Base-by-base conservation (phyloP, 2,888 invertebrate genomes). In the Erynnis tages region DNA sequence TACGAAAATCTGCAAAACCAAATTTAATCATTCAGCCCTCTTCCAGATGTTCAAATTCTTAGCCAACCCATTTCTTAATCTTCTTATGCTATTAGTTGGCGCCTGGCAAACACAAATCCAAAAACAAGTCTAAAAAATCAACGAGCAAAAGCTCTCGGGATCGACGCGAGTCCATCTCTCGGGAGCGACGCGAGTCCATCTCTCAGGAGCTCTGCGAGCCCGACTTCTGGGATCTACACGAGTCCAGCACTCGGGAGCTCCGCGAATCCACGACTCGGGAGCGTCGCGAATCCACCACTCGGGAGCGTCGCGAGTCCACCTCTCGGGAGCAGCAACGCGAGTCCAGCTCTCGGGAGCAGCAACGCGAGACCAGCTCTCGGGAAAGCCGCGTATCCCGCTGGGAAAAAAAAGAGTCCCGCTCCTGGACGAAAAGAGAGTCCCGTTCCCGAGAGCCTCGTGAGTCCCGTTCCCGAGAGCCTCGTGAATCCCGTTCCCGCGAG, bases 81-180 rank as follows among this genome's bases (percentile, higher is more conserved):
- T 43, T 46, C 35, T 46, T 46, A 45, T 46, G 35, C 27, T 27
- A 46, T 37, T 37, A 46, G 45, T 46, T 46, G 46, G 46, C 25
- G 46, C 46, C 16, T 37, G 46, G 46, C 46, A 46, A 46, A 37
- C 10, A 6, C 29, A 43, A 43, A 43, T 4, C 29, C 21, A 44
- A 44, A 32, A n/a, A 16, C 46, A 46, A 46, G 19, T 46, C 46
- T 11, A 46, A 45, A 45, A 45, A 37, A 25, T 37, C 46, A 19
- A 17, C 46, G 46, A 46, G 34, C 11, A 32, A 32, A 27, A 8
- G 27, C 27, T 27, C 27, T 8, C 19, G 37, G 19, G 37, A 37
- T 10, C 11, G 14, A n/a, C 37, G 37, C 14, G 34, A 8, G 14
- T 13, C 16, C 8, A 16, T 16, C 35, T 35, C 35, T n/a, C 14